A percentile compares a stretch with the other conserved stretches of the same genome.
Conservation (phyloP, 2,888 invertebrate species). For the Acanthosoma haemorrhoidale region DNA sequence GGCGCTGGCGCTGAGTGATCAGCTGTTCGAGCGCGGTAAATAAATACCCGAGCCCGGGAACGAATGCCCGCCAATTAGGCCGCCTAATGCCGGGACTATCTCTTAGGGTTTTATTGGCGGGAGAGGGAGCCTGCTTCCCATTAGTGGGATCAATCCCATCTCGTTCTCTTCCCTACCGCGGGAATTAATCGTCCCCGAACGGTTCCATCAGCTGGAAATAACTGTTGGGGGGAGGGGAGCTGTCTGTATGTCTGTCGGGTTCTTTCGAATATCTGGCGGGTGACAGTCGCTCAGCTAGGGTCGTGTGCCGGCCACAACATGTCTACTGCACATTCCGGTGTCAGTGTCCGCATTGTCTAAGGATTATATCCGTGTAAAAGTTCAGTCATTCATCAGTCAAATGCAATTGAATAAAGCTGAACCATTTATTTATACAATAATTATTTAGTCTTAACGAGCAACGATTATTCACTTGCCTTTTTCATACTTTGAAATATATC, state of each 20-base stretch:
- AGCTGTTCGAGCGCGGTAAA: slow-evolving; percentile 8
- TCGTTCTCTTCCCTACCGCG: slow-evolving; percentile 7
- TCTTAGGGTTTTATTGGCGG: slow-evolving; percentile 26
- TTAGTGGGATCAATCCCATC: slow-evolving; percentile 27
- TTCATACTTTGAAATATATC: no score
- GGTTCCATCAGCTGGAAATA: slow-evolving; percentile 11
- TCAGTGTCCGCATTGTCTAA: no score
- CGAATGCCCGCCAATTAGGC: slow-evolving; percentile 27
- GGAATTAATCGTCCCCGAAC: slow-evolving; percentile 12
- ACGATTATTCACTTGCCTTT: no score
- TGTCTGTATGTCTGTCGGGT: background rate
- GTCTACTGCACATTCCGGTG: no score
- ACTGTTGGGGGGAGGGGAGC: no score
- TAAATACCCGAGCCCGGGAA: slow-evolving; percentile 14
- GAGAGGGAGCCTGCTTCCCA: background rate
- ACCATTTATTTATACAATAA: no score
- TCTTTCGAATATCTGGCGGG: background rate
- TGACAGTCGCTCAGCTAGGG: background rate
- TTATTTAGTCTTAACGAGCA: no score
- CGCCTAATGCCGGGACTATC: slow-evolving; percentile 25
- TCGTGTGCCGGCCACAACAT: background rate
- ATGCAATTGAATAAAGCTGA: no score
- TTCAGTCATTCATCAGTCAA: no score
- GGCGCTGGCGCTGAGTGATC: background rate
- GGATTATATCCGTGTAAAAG: no score